These are phyloP conservation scores for Burhinus bistriatus DNA, from an alignment of 2,113 vertebrate species.

Conservation along the genomic window DNA sequence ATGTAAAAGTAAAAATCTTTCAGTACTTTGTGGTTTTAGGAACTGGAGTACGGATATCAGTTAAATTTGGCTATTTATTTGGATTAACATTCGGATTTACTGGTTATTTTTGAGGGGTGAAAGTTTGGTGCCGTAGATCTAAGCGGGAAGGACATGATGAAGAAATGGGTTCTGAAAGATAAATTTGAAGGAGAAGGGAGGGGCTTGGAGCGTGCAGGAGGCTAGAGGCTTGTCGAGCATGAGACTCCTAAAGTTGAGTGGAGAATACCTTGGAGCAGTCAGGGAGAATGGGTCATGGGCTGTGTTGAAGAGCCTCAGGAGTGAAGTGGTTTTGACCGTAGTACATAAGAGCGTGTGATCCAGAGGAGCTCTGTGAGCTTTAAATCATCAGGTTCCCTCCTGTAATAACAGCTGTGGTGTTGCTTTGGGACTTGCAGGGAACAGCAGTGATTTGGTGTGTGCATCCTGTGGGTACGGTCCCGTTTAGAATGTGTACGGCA, in stretches of 20 bases:
- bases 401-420: not conserved
- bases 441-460: not conserved
- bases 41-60: fast-evolving
- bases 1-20: not conserved
- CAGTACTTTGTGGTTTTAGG: not conserved
- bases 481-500: fast-evolving
- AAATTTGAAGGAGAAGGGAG: not conserved
- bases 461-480: not conserved
- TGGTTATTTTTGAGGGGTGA: not conserved
- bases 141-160: not conserved
- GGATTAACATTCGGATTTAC: not conserved
- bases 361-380: not conserved
- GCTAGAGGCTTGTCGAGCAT: not conserved
- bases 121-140: not conserved
- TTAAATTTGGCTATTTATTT: not conserved
- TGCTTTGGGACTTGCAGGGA: not conserved
- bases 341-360: not conserved
- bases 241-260: fast-evolving
- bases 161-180: not conserved
- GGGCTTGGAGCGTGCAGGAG: not conserved
- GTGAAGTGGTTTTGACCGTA: not conserved
- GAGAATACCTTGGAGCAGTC: not conserved
- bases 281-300: not conserved
- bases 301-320: not conserved
- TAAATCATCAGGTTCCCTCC: not conserved